phyloP scores from a whole-genome alignment of 2,797 vertebrate genomes.

The Hoplostethus atlanticus region DNA sequence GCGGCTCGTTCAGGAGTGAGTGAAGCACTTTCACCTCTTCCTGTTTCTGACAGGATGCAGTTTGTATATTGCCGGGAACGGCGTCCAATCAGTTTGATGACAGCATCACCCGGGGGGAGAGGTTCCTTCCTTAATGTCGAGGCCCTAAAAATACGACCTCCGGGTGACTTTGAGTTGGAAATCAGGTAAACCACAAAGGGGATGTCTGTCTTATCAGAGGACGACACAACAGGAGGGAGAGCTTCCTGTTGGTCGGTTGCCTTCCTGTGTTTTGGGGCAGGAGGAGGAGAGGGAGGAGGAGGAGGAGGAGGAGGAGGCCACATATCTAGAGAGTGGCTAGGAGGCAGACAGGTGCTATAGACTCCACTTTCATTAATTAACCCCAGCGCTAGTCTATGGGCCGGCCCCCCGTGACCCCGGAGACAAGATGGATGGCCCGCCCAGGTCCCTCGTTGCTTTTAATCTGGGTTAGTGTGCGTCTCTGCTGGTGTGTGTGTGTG shows the following conservation, averaged over 20 bases:
- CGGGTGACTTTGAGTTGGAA: constrained; percentile 13
- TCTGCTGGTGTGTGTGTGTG: constrained; percentile 40
- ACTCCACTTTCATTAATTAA: constrained; percentile 84
- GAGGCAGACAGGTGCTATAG: constrained; percentile 75
- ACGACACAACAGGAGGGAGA: constrained; percentile 52
- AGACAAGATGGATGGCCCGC: constrained; percentile 76
- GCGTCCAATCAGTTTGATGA: constrained; percentile 2
- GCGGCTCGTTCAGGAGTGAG: constrained; percentile 17
- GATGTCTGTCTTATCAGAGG: constrained; percentile 68
- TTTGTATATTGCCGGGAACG: background rate
- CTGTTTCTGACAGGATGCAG: constrained; percentile 28
- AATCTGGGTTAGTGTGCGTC: constrained; percentile 62
- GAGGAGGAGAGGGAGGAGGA: constrained; percentile 32
- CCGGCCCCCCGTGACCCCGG: constrained; percentile 67
- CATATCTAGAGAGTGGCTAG: constrained; percentile 52
- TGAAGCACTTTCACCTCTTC: constrained; percentile 39
- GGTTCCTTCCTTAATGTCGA: constrained; percentile 37
- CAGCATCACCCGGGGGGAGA: background rate
- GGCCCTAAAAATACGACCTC: constrained; percentile 37
- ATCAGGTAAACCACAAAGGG: constrained; percentile 26
- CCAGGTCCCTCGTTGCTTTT: constrained; percentile 70
- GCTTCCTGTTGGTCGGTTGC: constrained; percentile 70
- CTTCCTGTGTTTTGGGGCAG: constrained; percentile 74
- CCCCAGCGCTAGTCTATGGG: constrained; percentile 69
- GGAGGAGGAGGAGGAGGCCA: constrained; percentile 40